Conservation (phyloP, 2,797 vertebrate genomes). For the Neoniphon sammara region DNA sequence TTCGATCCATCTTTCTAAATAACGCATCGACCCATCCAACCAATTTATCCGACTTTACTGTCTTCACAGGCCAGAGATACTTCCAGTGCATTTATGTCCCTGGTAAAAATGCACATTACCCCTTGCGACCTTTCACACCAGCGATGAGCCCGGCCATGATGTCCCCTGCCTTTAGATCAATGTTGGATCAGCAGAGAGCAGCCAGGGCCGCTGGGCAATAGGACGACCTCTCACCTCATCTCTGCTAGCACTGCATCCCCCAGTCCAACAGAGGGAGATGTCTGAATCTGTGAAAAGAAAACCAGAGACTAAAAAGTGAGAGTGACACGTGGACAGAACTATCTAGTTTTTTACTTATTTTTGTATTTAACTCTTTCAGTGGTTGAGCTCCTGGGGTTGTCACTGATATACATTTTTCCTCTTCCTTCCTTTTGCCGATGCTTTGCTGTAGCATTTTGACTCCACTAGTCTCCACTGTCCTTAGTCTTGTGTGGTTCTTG, state of each 20-base stretch:
- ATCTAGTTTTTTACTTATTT: constrained; percentile 52
- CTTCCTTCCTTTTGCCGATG: constrained; percentile 1
- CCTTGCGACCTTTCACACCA: constrained; percentile 82
- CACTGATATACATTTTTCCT: constrained; percentile 44
- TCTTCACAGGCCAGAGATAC: constrained; percentile 87
- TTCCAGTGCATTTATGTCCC: constrained; percentile 94
- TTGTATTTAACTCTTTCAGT: constrained; percentile 45
- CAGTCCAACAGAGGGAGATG: constrained; percentile 47
- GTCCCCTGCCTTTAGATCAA: constrained; percentile 77
- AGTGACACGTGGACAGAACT: constrained; percentile 32
- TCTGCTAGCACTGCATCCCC: constrained; percentile 64
- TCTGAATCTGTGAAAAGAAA: constrained; percentile 41
- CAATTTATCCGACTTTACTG: constrained; percentile 13
- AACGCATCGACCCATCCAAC: not conserved
- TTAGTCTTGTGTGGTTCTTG: not conserved
- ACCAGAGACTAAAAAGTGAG: constrained; percentile 18
- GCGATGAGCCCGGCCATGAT: constrained; percentile 78
- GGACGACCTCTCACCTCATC: constrained; percentile 29
- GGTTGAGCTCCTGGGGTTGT: constrained; percentile 67
- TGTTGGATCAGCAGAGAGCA: constrained; percentile 83
- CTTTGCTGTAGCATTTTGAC: constrained; percentile 8
- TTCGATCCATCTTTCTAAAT: no score
- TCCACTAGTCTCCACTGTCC: not conserved
- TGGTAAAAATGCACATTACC: constrained; percentile 88
- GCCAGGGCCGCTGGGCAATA: constrained; percentile 85